Base-by-base conservation (phyloP, 2,888 invertebrate species). In the Drosophila lacicola region DNA sequence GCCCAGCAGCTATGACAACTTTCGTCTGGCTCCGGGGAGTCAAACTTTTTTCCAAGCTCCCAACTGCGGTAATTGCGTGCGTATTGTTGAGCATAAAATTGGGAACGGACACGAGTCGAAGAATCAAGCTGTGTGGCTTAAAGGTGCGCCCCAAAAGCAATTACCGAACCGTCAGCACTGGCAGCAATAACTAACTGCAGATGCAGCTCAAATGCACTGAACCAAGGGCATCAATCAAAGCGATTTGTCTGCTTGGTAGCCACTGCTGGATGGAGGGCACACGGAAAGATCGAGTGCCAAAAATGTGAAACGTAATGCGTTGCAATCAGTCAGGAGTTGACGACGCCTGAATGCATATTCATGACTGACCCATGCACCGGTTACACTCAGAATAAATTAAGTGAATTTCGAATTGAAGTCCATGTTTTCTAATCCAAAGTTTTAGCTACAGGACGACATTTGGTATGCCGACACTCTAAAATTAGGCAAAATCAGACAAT, bases 1-100 rank as follows among this genome's bases (percentile, higher is more conserved):
- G 57, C 65, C 73, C 74, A 74, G 74, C 64, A 70, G 74, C 79
- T 77, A 74, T 78, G 71, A 86, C 80, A 83, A 85, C 76, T 82
- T 83, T 82, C 72, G 73, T 70, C 78, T 70, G 54, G 60, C 80
- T 70, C 78, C 66, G 57, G 80, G 73, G 78, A 80, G 71, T 58
- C 71, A 58, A 80, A 86, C 68, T 74, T 83, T 82, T 78, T 66
- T 45, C 34, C 33, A 14, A 37, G 80, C 70, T 78, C 45, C 69
- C 69, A 73, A 71, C 70, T 82, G 82, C 82, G 78, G 85, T 85
- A 82, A 82, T 82, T 82, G 82, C 82, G 75, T 85, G 85, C 80
- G 82, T 82, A 85, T 82, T 82, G 82, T 82, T 70, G 67, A 56
- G 19, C 68, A 62, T 42, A 41, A 47, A 44, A 57, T 45, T 53